Evolutionary conservation across 2,797 vertebrate genomes (phyloP).

Genomic region (Sebastolobus altivelis): DNA sequence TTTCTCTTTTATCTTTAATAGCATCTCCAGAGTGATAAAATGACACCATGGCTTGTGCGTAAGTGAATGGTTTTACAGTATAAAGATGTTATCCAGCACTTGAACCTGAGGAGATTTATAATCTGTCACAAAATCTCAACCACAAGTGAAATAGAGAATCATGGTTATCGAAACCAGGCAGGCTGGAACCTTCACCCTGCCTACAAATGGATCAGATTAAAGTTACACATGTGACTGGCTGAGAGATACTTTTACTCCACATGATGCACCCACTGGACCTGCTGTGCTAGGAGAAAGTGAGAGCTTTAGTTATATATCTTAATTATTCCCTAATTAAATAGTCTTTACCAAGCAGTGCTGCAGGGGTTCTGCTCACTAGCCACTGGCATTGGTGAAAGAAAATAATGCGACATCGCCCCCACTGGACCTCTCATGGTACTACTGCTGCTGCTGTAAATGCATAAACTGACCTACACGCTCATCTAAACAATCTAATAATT

Average conservation of each 20-base stretch:
- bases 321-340: neutral
- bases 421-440: conserved; percentile 57
- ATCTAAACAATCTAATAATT: conserved; percentile 45
- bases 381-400: conserved; percentile 5
- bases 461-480: conserved; percentile 14
- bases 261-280: conserved; percentile 6
- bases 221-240: conserved; percentile 39
- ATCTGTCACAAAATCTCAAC: conserved; percentile 60
- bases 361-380: conserved; percentile 14
- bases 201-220: conserved; percentile 62
- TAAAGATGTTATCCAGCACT: conserved; percentile 51
- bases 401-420: conserved; percentile 66
- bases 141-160: conserved; percentile 44
- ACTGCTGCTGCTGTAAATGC: conserved; percentile 9
- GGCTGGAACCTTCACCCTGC: conserved; percentile 35
- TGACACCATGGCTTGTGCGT: conserved; percentile 16
- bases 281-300: conserved; percentile 12
- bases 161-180: conserved; percentile 68
- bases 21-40: conserved; percentile 30
- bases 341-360: conserved; percentile 24
- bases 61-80: conserved; percentile 40
- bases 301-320: conserved; percentile 22
- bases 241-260: conserved; percentile 19
- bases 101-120: conserved; percentile 61
- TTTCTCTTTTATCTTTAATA: conserved; percentile 35